Base-by-base conservation (phyloP, 2,797 vertebrate species). In the Gallinago solitaria region DNA sequence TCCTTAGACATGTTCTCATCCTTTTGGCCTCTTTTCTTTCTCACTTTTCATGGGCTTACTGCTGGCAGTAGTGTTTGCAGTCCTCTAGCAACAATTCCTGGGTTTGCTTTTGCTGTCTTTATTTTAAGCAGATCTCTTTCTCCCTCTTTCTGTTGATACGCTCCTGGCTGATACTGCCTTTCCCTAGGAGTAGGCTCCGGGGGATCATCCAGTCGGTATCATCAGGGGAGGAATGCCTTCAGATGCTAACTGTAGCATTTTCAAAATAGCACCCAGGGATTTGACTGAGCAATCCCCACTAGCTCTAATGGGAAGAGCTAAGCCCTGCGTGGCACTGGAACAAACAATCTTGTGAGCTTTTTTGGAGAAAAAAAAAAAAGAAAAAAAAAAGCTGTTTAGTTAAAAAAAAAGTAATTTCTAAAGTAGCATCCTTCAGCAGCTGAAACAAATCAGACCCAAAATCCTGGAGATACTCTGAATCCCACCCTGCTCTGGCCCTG, bases 141-240 rank as follows among this genome's bases (percentile, higher is more conserved):
- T 54, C 50, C 27, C 23, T 80, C 41, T 47, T 48, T 59, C 37
- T 7, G 0, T 4, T 3, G 1, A 39, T 33, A 3, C 0, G 1
- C 48, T 79, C 11, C 53, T 84, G 64, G n/a, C 33, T 89, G 48
- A 20, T 10, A 9, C 8, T 41, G 77, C 41, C 56, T 54, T 87
- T 92, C 48, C 39, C 63, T 61, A 35, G 83, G 70, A 70, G 18
- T 28, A 35, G 43, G 64, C 43, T 91, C 50, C 1, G 2, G 51
- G 65, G 89, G 11, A 64, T 54, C 28, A 1, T 2, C 18, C 51
- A 45, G 65, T 33, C 4, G 4, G 32, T 59, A 11, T 48, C 54
- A 45, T 12, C 74, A 60, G 63, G 63, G 37, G 8, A 79, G 56
- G 19, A 74, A 80, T 68, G 60, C 30, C 57, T 89, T 70, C 30